phyloP scores from a whole-genome alignment of 1,140 invertebrate species.

The Formica selysi region DNA sequence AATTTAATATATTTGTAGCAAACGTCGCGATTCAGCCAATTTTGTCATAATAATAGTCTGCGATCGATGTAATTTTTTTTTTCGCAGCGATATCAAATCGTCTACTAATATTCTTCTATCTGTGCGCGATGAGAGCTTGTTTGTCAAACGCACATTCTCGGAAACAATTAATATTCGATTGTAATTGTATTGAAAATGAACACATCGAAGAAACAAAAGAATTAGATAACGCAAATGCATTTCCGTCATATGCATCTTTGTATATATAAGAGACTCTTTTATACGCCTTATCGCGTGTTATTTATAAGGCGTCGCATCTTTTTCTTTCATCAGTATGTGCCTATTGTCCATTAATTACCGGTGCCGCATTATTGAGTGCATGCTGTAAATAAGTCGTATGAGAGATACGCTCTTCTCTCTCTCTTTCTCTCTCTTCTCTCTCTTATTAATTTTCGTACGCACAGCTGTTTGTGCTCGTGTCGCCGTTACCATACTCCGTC shows the following conservation, averaged over 20 bases:
- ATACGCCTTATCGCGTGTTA: neutral
- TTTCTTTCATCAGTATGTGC: neutral
- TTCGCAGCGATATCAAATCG: neutral
- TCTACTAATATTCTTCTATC: neutral
- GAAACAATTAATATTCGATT: neutral
- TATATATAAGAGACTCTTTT: neutral
- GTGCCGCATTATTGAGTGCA: constrained; percentile 38
- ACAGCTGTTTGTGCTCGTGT: constrained; percentile 44
- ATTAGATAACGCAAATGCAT: no score
- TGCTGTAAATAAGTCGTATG: constrained; percentile 35
- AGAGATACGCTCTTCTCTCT: neutral
- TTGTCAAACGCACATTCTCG: neutral
- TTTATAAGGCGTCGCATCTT: neutral
- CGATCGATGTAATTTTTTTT: neutral
- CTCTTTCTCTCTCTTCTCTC: no score
- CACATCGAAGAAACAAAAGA: neutral
- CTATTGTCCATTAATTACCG: constrained; percentile 61
- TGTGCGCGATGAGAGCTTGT: neutral
- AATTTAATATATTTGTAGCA: neutral
- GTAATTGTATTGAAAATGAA: neutral
- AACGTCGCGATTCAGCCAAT: neutral
- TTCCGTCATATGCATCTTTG: constrained; percentile 9
- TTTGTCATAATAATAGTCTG: constrained; percentile 7
- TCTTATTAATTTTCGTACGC: constrained; percentile 47
- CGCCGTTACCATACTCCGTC: constrained; percentile 7